Base-by-base conservation (phyloP, 2,888 invertebrate species). In the Labia minor region DNA sequence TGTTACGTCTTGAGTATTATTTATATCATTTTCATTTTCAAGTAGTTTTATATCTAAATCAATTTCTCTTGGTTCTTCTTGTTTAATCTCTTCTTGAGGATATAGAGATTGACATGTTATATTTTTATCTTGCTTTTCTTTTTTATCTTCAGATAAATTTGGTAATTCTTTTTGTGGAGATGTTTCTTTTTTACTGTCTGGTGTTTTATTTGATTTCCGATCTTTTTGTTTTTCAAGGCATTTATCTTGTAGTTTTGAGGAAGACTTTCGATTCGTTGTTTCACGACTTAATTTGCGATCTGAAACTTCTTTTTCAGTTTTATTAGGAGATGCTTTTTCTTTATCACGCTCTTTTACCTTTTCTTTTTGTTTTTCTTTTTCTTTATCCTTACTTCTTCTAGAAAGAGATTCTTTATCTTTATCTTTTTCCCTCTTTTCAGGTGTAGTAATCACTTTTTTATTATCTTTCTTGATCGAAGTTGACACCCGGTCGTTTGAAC, bases 401-500 rank as follows among this genome's bases (percentile, higher is more conserved):
- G 14, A 4, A n/a, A 16, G n/a, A 11, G 16, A 4, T 49, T 49
- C 49, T 33, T 33, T 33, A 8, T 33, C 33, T 49, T 49, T 49
- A 8, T 49, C 49, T 49, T 16, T 11, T n/a, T 49, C 49, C 14
- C 49, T 11, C 16, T 49, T 49, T 49, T 49, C 49, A n/a, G 71
- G 65, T 62, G 70, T 71, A 61, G 71, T 69, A 6, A 78, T 81
- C 77, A 83, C 67, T 80, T 82, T 82, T 81, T 83, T 81, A 80
- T 85, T 79, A 81, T 79, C 75, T 85, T 74, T 74, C 73, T 71
- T 71, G 73, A 71, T 63, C 73, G 70, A 69, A 73, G 71, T 64
- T 73, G 73, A 67, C 72, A 70, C 75, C 84, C 83, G 76, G 77
- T 84, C 78, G 81, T 78, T 70, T 82, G 83, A 73, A 83, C 84